phyloP scores from a whole-genome alignment of 2,797 vertebrate genomes.

The Todus mexicanus region DNA sequence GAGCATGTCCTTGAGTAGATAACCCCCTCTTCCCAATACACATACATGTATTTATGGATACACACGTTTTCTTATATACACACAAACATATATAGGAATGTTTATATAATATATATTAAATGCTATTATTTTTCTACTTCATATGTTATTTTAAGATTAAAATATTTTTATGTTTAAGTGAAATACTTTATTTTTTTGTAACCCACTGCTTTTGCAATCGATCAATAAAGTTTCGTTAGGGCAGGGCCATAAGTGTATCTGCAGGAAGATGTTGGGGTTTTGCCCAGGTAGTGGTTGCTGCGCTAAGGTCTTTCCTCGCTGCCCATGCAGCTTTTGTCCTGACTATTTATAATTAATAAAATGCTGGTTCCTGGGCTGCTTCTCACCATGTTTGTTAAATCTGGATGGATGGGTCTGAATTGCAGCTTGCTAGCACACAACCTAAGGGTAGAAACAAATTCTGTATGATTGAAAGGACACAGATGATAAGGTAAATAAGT shows the following conservation, averaged over 20 bases:
- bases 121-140: background rate
- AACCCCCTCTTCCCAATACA: background rate
- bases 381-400: background rate
- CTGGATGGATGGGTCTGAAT: too few species aligned
- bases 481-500: background rate
- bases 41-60: background rate
- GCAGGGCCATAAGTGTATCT: background rate
- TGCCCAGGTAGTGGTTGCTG: background rate
- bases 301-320: background rate
- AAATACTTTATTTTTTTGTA: background rate
- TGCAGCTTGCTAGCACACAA: background rate
- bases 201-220: background rate
- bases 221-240: background rate
- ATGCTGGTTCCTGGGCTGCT: background rate
- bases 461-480: background rate
- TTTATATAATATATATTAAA: background rate
- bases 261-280: background rate
- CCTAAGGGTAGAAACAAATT: background rate
- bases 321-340: background rate
- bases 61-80: background rate
- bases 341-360: background rate
- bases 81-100: accelerated
- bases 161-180: background rate
- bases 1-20: background rate
- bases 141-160: background rate